Conservation (phyloP, 1,140 invertebrate species). For the Agraylea sexmaculata region DNA sequence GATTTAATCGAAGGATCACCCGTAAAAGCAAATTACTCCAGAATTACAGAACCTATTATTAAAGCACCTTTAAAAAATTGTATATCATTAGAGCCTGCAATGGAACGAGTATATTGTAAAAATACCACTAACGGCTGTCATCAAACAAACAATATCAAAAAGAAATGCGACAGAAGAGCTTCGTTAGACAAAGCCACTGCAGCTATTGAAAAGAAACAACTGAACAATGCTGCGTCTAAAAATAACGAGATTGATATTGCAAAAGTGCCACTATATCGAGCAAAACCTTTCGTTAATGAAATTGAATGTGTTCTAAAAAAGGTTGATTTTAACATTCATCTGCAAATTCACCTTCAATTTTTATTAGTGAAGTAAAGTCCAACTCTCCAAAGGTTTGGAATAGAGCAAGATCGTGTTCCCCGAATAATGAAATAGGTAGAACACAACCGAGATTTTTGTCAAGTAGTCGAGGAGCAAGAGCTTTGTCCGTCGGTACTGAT, state of each 20-base stretch:
- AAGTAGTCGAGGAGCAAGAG: constrained; percentile 10
- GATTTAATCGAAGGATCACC: constrained; percentile 10
- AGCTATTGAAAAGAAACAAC: constrained; percentile 1
- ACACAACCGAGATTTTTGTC: constrained; percentile 9
- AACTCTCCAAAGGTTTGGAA: constrained; percentile 12
- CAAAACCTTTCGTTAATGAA: constrained; percentile 14
- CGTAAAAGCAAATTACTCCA: not conserved
- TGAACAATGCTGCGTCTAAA: not conserved
- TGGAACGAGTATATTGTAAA: constrained; percentile 12
- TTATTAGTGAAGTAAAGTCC: constrained; percentile 8
- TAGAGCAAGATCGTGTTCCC: constrained; percentile 19
- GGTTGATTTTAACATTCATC: constrained; percentile 8
- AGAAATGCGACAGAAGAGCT: constrained; percentile 13
- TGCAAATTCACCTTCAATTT: constrained; percentile 11
- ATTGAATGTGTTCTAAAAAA: constrained; percentile 2
- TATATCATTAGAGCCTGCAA: not conserved
- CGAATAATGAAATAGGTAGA: constrained; percentile 11
- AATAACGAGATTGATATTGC: not conserved
- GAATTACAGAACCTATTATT: no score
- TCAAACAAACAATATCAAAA: constrained; percentile 14
- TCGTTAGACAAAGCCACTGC: constrained; percentile 4
- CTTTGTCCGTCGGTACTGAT: constrained; percentile 16
- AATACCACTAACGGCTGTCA: constrained; percentile 5
- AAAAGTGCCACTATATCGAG: constrained; percentile 14
- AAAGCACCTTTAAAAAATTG: not conserved